These are phyloP conservation scores for Mixornis gularis DNA, from an alignment of 2,113 vertebrate species.

Conservation along the genomic window DNA sequence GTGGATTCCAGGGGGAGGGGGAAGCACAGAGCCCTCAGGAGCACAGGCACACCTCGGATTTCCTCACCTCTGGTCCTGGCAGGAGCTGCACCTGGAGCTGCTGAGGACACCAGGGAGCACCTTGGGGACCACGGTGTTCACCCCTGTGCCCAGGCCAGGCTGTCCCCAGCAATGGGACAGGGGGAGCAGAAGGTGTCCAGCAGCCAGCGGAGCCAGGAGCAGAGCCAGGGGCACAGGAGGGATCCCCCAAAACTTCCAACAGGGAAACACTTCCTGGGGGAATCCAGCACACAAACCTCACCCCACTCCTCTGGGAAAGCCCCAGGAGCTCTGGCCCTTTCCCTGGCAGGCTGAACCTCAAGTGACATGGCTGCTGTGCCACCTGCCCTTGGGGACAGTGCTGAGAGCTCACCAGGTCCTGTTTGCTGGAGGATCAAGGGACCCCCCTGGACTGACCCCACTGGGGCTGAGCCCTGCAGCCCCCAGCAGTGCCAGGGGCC, in stretches of 20 bases:
- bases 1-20: not conserved
- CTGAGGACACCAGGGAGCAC: not conserved
- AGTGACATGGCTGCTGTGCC: not conserved
- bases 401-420: not conserved
- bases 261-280: not conserved
- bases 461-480: not conserved
- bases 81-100: not conserved
- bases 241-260: not conserved
- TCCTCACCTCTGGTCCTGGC: not conserved
- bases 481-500: not conserved
- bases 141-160: not conserved
- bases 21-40: not conserved
- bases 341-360: not conserved
- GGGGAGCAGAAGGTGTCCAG: not conserved
- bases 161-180: not conserved
- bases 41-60: rapidly evolving
- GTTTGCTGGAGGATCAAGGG: not conserved
- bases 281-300: not conserved
- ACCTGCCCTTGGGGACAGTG: not conserved
- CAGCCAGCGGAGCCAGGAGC: rapidly evolving
- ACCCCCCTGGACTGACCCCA: not conserved
- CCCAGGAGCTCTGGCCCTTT: not conserved
- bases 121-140: not conserved
- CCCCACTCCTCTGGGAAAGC: rapidly evolving
- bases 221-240: not conserved